Base-by-base conservation (phyloP, 2,797 vertebrate species). In the Gastrophryne carolinensis region DNA sequence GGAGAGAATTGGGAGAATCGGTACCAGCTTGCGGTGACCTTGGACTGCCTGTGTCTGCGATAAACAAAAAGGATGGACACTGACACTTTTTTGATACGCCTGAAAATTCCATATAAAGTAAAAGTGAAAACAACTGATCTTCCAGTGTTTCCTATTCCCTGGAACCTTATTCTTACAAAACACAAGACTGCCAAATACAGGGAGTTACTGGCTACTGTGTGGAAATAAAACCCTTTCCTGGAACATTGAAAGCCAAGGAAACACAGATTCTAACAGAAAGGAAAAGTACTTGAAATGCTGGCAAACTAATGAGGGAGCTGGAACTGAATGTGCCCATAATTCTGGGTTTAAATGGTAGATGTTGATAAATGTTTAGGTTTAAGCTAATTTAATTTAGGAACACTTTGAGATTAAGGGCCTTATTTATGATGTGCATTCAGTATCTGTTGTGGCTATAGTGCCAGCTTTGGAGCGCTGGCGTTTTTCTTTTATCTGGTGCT, bases 201-300 rank as follows among this genome's bases (percentile, higher is more conserved):
- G 29, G n/a, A 68, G 8, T 24, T 23, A 37, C 54, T 29, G 13
- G 30, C 23, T 21, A 8, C 21, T 44, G 65, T 24, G n/a, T 49
- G 62, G 41, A 65, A 49, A 52, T 27, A 41, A 15, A 65, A 23
- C 3, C 35, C 4, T 54, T 69, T 13, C 2, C n/a, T 56, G 52
- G 34, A 69, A 69, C 10, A 68, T 29, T 34, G 52, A 68, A 56
- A 68, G 50, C 65, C 50, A 68, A 69, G 24, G 17, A 41, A 54
- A 21, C 50, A 39, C 1, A 68, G 26, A 6, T 17, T 17, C 5
- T 44, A 44, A 7, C 41, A n/a, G 35, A 19, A n/a, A 68, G 32
- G 15, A 39, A 53, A 69, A 56, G n/a, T n/a, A 56, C 54, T 57
- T 57, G n/a, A 19, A 41, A 29, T 21, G 37, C 10, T 5, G 34